Base-by-base conservation (phyloP, 2,888 invertebrate genomes). In the Cylindroiulus punctatus region DNA sequence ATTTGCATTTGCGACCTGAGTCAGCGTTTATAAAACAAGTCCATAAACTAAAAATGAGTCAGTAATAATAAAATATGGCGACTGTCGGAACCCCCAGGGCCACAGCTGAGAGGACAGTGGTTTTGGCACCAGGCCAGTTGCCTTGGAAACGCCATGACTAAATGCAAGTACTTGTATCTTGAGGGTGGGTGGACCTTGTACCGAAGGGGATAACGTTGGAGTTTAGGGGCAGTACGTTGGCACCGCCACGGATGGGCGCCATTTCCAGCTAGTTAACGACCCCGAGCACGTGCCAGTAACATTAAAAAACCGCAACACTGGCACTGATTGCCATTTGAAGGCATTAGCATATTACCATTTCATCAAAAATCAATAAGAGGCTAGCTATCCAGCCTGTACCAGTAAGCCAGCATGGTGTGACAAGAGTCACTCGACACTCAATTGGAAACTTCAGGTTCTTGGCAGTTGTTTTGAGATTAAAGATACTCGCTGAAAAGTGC, bases 361-460 rank as follows among this genome's bases (percentile, higher is more conserved):
- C 52, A 57, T 57, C 52, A 57, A 57, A 57, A 57, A 57, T 57
- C 52, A n/a, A 57, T 57, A 57, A n/a, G n/a, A 57, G n/a, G n/a
- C 52, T 57, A n/a, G 2, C 3, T 36, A 36, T 1, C 52, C 52
- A 57, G 14, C 17, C 12, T 47, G 47, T 10, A 47, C 47, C 47
- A 47, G 12, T 47, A 10, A 47, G 17, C 47, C 12, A 17, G n/a
- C n/a, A 57, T 57, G 52, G n/a, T 57, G 47, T 57, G 52, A 57
- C 52, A 12, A n/a, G 47, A 52, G 52, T 57, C 52, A n/a, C 52
- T n/a, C 52, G 3, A n/a, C n/a, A 57, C 52, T 7, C 12, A 47
- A 47, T 47, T 47, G 47, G 47, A 47, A 47, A 47, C 12, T 17
- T 47, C 52, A 57, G 52, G 52, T 57, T 57, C 17, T 57, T 1